Conservation (phyloP, 2,888 invertebrate species). For the Arrhopalites spinosus region DNA sequence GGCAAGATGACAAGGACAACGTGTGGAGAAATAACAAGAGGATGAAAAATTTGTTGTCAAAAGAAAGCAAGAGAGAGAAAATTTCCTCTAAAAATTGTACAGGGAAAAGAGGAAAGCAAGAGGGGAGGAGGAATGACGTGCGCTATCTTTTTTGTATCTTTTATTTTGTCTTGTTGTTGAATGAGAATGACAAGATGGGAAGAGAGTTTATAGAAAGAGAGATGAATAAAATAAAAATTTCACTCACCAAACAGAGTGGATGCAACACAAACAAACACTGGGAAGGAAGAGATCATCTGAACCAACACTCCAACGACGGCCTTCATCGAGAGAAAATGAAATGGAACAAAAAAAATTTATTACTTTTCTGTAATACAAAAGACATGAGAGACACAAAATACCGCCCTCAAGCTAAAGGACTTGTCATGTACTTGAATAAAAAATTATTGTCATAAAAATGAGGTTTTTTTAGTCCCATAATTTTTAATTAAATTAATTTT, state of each 20-base stretch:
- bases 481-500: too few species aligned
- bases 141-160: constrained; percentile 11
- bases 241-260: constrained; percentile 76
- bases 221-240: background rate
- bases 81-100: too few species aligned
- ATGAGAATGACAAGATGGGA: background rate
- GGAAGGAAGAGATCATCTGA: constrained; percentile 87
- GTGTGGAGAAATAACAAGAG: too few species aligned
- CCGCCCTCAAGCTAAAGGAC: too few species aligned
- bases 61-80: background rate
- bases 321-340: constrained; percentile 49
- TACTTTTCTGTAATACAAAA: too few species aligned
- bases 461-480: too few species aligned
- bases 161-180: background rate
- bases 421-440: too few species aligned
- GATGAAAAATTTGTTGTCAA: background rate
- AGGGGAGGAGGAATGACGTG: background rate
- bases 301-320: constrained; percentile 84
- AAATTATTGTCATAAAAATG: too few species aligned
- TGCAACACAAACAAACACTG: constrained; percentile 73
- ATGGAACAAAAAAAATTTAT: background rate
- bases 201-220: background rate
- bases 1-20: too few species aligned
- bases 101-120: constrained; percentile 19
- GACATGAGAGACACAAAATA: too few species aligned